These are phyloP conservation scores for Brassicogethes aeneus DNA, from an alignment of 2,888 invertebrate genomes.

Conservation along the genomic window DNA sequence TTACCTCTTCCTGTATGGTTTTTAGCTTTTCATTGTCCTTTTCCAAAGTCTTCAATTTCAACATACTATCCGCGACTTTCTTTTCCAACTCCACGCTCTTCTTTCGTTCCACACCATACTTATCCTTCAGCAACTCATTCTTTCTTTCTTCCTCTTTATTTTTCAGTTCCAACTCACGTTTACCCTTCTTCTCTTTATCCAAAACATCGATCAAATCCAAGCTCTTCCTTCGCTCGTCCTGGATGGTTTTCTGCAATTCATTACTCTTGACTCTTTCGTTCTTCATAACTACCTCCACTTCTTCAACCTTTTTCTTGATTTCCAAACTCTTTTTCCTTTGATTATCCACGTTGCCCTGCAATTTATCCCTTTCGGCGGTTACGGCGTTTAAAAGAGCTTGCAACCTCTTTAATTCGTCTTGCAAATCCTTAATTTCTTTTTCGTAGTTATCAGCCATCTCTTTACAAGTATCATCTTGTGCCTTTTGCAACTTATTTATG, in stretches of 20 bases:
- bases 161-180: slow-evolving; percentile 4
- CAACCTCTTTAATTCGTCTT: slow-evolving; percentile 15
- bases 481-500: slow-evolving; percentile 46
- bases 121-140: slow-evolving; percentile 6
- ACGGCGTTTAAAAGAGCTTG: slow-evolving; percentile 11
- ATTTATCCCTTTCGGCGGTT: slow-evolving; percentile 14
- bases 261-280: slow-evolving; percentile 23
- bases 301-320: slow-evolving; percentile 22
- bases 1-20: background rate
- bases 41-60: too few relatives aligned
- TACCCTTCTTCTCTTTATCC: slow-evolving; percentile 3
- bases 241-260: slow-evolving; percentile 17
- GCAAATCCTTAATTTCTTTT: slow-evolving; percentile 37
- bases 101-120: slow-evolving; percentile 7
- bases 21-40: background rate
- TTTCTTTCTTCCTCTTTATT: slow-evolving; percentile 9
- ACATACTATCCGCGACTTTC: too few relatives aligned
- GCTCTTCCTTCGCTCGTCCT: slow-evolving; percentile 3
- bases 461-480: slow-evolving; percentile 46
- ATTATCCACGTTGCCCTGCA: slow-evolving; percentile 19
- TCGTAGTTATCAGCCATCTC: slow-evolving; percentile 45
- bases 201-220: background rate
- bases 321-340: slow-evolving; percentile 20
- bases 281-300: slow-evolving; percentile 21
- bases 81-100: slow-evolving; percentile 6